Evolutionary conservation across 2,888 invertebrate genomes (phyloP).

Genomic region (Zaprionus bogoriensis): DNA sequence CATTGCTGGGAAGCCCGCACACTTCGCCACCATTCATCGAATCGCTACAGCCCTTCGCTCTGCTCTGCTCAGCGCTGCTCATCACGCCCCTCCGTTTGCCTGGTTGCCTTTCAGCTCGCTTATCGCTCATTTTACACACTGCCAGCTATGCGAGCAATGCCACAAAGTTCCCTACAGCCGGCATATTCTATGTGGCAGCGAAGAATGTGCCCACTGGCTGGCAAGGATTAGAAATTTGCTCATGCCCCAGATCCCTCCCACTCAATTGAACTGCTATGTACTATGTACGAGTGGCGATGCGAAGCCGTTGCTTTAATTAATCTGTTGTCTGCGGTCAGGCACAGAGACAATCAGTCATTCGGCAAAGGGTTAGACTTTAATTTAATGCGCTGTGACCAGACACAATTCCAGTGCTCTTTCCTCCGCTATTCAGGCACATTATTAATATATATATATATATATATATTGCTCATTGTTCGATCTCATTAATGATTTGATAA

Average conservation of each 20-base stretch:
- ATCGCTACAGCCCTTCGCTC: no score
- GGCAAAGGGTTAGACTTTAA: no score
- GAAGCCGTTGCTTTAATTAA: constrained; percentile 53
- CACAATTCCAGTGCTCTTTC: no score
- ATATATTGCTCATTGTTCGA: no score
- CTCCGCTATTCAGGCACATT: no score
- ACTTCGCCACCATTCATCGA: not conserved
- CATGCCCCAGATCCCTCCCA: constrained; percentile 7
- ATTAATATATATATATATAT: no score
- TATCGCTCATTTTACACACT: constrained; percentile 77
- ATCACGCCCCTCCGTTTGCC: not conserved
- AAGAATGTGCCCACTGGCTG: constrained; percentile 37
- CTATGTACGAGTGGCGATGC: not conserved
- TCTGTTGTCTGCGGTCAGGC: constrained; percentile 39
- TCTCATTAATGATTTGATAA: constrained; percentile 6
- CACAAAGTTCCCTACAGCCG: constrained; percentile 63
- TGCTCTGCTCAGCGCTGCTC: no score
- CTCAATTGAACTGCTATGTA: constrained; percentile 24
- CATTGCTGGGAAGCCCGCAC: not conserved
- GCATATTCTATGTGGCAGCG: constrained; percentile 65
- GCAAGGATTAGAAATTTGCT: constrained; percentile 58
- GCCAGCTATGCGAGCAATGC: constrained; percentile 66
- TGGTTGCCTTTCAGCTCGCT: constrained; percentile 44
- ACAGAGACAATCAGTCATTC: constrained; percentile 38
- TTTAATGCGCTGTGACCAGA: no score